Percentiles rank a stretch among this genome's conserved stretches.
Conservation (phyloP, 2,888 invertebrate species). For the Dasysyrphus tricinctus region DNA sequence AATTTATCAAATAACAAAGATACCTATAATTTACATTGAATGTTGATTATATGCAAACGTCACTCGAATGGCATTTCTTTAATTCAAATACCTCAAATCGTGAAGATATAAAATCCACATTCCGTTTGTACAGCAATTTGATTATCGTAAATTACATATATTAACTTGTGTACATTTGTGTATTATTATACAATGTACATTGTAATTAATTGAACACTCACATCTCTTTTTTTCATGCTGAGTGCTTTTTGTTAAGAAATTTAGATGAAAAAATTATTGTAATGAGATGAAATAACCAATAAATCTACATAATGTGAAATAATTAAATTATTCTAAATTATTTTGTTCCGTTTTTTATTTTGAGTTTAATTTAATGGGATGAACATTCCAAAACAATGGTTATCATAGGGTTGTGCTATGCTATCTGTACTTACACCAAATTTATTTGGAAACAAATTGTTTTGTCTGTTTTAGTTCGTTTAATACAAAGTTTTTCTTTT, state of each 20-base stretch:
- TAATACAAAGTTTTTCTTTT: no score
- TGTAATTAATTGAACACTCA: slow-evolving; percentile 15
- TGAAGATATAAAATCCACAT: neutral
- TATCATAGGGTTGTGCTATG: no score
- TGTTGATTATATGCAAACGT: neutral
- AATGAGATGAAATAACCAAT: neutral
- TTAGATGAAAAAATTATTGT: neutral
- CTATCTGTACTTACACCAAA: no score
- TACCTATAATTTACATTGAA: neutral
- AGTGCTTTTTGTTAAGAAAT: neutral
- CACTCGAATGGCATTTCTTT: neutral
- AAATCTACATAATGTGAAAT: no score
- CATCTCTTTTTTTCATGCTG: neutral
- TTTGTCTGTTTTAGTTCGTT: no score
- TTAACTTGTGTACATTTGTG: no score
- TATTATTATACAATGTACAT: neutral
- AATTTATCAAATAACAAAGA: neutral
- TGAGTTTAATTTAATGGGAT: no score
- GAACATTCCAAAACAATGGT: no score
- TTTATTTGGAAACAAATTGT: no score
- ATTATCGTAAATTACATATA: slow-evolving; percentile 14
- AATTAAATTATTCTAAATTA: neutral
- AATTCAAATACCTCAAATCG: neutral
- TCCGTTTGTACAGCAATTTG: neutral
- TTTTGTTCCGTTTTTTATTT: neutral